phyloP scores from a whole-genome alignment of 2,797 vertebrate genomes.

The Phataginus tricuspis region DNA sequence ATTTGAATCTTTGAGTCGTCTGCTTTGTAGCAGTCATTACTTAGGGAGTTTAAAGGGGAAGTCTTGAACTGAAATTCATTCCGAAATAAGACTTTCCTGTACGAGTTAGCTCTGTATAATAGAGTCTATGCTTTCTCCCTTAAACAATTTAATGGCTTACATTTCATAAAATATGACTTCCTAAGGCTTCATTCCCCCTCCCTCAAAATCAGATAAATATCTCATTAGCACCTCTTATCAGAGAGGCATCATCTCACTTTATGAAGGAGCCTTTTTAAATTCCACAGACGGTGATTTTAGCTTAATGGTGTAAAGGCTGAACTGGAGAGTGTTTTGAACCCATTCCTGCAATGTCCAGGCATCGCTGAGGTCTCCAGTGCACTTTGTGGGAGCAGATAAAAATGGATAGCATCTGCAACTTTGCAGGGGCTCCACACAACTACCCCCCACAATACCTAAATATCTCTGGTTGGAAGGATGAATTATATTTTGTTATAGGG shows the following conservation, averaged over 20 bases:
- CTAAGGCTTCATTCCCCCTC: background rate
- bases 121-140: background rate
- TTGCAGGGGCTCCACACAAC: background rate
- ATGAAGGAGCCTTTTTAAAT: background rate
- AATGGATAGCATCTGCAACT: background rate
- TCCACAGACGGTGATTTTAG: background rate
- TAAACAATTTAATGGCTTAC: background rate
- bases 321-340: fast-evolving
- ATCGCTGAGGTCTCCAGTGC: background rate
- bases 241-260: background rate
- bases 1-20: background rate
- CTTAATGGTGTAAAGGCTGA: background rate
- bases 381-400: background rate
- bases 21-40: background rate
- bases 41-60: background rate
- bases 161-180: background rate
- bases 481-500: background rate
- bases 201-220: background rate
- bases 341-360: background rate
- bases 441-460: background rate
- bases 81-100: background rate
- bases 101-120: background rate
- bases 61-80: background rate
- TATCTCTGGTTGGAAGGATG: background rate
- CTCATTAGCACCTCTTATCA: background rate